Base-by-base conservation (phyloP, 1,140 invertebrate genomes). In the Bombus consobrinus region DNA sequence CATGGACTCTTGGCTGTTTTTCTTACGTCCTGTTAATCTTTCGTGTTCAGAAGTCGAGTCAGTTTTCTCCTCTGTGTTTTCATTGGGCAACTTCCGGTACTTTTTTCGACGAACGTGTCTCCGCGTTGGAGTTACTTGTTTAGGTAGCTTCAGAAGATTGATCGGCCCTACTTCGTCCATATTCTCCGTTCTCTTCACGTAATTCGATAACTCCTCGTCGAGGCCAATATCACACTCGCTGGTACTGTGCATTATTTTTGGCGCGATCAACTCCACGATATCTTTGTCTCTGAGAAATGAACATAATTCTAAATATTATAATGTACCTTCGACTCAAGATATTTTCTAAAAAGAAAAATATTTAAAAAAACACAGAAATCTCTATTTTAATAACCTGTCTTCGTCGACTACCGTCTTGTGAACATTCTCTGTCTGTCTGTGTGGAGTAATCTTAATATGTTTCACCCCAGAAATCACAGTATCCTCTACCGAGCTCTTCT, bases 141-240 rank as follows among this genome's bases (percentile, higher is more conserved):
- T 87, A 0, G 78, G 66, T n/a, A n/a, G 15, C 37, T 77, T 86
- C 0, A 88, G 37, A 5, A 88, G 73, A n/a, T 22, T 69, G 59
- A 88, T 77, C 4, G 87, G 87, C 18, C 13, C 1, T 18, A 57
- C 9, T 6, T 86, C 82, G 10, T 73, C 82, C 9, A 47, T 53
- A 47, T 83, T 68, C 28, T 88, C 85, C 5, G 77, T 75, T 8
- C 34, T 83, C 59, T 34, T 88, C 22, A 91, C 80, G 64, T 84
- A 83, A 64, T 88, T 81, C 25, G 83, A 88, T n/a, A 88, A 71
- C 10, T 88, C 88, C 41, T 85, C 74, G 34, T 89, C 86, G 6
- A 89, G 62, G 0, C 53, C 88, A 13, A 84, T 69, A 6, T 89
- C 86, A 32, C 85, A 87, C 57, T 87, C 82, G 64, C 88, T 89